Conservation (phyloP, 2,113 vertebrate genomes). For the Amphilophus citrinellus region DNA sequence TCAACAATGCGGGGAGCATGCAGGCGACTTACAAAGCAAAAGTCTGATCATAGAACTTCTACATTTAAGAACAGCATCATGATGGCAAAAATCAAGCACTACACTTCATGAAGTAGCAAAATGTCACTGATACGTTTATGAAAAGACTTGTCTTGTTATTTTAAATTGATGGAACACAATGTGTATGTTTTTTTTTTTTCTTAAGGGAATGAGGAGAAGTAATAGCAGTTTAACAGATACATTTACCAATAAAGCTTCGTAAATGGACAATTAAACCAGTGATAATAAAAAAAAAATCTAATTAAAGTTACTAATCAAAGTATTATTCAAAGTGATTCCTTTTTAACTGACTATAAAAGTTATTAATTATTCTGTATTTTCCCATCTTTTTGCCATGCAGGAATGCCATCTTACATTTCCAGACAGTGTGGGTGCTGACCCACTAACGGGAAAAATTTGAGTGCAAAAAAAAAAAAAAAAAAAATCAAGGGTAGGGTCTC, state of each 20-base stretch:
- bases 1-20: background rate
- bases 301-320: background rate
- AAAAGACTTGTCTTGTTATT: background rate
- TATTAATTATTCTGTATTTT: background rate
- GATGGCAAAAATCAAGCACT: background rate
- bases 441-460: too few relatives aligned
- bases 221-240: background rate
- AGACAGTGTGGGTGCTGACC: too few relatives aligned
- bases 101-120: background rate
- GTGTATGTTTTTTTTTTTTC: background rate
- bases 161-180: background rate
- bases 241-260: constrained; percentile 4
- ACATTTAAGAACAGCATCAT: background rate
- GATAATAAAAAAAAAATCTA: background rate
- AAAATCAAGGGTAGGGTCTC: background rate
- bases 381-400: background rate
- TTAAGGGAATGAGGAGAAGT: background rate
- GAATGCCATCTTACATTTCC: background rate
- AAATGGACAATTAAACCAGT: background rate
- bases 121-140: background rate
- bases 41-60: background rate
- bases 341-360: background rate
- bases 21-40: background rate
- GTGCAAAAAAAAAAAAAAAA: too few relatives aligned
- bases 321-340: too few relatives aligned